A percentile compares a stretch with the other conserved stretches of the same genome.
Evolutionary conservation across 1,140 invertebrate species (phyloP).

Genomic region (Caenorhabditis remanei): DNA sequence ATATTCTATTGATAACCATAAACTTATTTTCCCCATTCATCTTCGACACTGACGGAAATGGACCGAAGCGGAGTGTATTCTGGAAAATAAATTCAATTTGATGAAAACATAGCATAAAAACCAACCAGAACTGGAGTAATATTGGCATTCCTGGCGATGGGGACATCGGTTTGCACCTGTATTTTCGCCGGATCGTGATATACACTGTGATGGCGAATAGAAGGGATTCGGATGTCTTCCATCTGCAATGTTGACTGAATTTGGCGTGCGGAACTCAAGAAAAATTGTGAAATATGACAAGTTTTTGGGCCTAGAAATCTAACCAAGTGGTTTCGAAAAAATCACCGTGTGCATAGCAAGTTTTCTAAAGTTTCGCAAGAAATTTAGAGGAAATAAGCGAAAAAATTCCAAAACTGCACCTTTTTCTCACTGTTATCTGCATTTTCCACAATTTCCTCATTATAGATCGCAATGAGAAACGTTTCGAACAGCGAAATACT

Average conservation of each 20-base stretch:
- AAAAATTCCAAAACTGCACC: not conserved
- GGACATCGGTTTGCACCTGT: slow-evolving; percentile 65
- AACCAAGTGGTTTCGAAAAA: too few species aligned
- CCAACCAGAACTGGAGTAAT: slow-evolving; percentile 35
- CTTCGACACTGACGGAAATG: slow-evolving; percentile 74
- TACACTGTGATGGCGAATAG: slow-evolving; percentile 69
- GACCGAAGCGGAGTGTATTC: slow-evolving; percentile 72
- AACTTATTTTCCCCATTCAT: slow-evolving; percentile 77
- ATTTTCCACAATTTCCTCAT: slow-evolving; percentile 75
- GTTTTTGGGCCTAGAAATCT: too few species aligned
- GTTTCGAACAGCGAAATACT: slow-evolving; percentile 72
- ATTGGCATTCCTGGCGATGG: slow-evolving; percentile 47
- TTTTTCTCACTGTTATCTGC: slow-evolving; percentile 56
- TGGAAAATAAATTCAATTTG: slow-evolving; percentile 56
- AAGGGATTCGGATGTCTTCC: slow-evolving; percentile 73
- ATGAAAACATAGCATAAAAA: not conserved
- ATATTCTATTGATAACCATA: slow-evolving; percentile 71
- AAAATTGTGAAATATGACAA: not conserved
- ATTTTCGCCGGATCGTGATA: slow-evolving; percentile 72
- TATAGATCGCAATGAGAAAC: slow-evolving; percentile 75
- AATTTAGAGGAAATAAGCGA: too few species aligned
- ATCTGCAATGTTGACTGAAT: slow-evolving; percentile 61
- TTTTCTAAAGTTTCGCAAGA: too few species aligned
- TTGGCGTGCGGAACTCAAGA: slow-evolving; percentile 65
- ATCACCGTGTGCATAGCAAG: too few species aligned